Base-by-base conservation (phyloP, 2,888 invertebrate species). In the Alitta virens region DNA sequence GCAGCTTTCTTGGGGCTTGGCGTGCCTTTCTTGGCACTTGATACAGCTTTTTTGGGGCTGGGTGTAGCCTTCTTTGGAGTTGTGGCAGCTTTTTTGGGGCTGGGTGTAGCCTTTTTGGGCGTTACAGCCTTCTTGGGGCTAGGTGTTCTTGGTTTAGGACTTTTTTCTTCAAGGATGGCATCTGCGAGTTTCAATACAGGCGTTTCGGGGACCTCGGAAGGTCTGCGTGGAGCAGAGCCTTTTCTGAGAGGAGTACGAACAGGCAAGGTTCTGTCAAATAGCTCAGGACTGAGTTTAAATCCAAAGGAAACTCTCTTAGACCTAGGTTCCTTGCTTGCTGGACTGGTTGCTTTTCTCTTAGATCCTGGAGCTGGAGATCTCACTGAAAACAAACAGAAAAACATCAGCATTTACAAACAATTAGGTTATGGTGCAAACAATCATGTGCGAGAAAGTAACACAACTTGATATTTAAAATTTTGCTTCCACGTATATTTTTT, bases 231-330 rank as follows among this genome's bases (percentile, higher is more conserved):
- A n/a, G 53, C 18, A 2, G 52, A 33, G 12, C 54, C 58, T 18
- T 33, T 59, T 18, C 59, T 58, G 9, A 54, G 42, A 1, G 57
- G 83, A 2, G 83, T 83, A 3, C 74, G 72, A 14, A 83, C 81
- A 2, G 84, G 83, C 24, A 84, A 70, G 27, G 66, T 67, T 64
- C 77, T 78, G 63, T 83, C 82, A 76, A 83, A 83, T 38, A 79
- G 75, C 65, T 84, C 83, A 24, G 83, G 83, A 61, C 82, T 81
- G 21, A 84, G 72, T 33, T 78, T 71, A 2, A 83, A 83, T 3
- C 83, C 83, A 75, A 84, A 84, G 2, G 83, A 82, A 3, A 84
- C 83, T 56, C 78, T 66, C 67, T 78, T 79, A 18, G 62, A 55
- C 63, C 62, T 63, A 21, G 58, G 51, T 33, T 33, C 33, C 7